Evolutionary conservation across 2,113 vertebrate species (phyloP), one percentile per base, ranked within the genome.

Genomic region (Macaca fascicularis): DNA sequence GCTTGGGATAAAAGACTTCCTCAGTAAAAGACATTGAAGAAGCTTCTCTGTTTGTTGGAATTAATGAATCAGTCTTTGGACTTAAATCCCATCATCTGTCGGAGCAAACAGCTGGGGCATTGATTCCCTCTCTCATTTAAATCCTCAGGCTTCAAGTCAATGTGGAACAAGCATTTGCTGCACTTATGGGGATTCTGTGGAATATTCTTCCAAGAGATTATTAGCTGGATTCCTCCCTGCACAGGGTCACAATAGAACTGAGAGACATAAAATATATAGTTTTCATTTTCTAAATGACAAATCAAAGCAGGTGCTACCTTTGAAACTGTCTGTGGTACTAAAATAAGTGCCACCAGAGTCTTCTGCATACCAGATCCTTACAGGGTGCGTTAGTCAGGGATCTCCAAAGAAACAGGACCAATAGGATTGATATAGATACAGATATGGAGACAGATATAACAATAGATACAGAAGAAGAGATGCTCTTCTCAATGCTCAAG

Each of bases 261-360:
- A 22, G 12, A 69, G 22, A 57, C 22, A 70, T 17, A 32, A 84
- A 80, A 85, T 4, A 79, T 30, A 1, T 9, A 75, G 35, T 84
- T 80, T 74, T 74, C 72, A 70, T 84, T 89, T 97, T 92, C 38
- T 80, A 75, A 88, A 91, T 93, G 90, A 50, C 81, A 85, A 57
- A 27, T 80, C n/a, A 45, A 38, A 74, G 50, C 38, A 76, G 14
- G 14, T 55, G 6, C 11, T 82, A 89, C 55, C 16, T 52, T 94
- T 45, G 20, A 6, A 12, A 55, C 25, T 81, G 12, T 85, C 40
- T 50, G 43, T 52, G n/a, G 48, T 92, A 27, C 2, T 52, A 22
- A 84, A 85, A 89, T 85, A 80, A 72, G 8, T 35, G 5, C 45
- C 25, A 0, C 40, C 86, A 69, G 11, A 35, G 16, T 75, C 32